A percentile compares a stretch with the other conserved stretches of the same genome.
Evolutionary conservation across 2,113 vertebrate genomes (phyloP).

Genomic region (Suricata suricatta): DNA sequence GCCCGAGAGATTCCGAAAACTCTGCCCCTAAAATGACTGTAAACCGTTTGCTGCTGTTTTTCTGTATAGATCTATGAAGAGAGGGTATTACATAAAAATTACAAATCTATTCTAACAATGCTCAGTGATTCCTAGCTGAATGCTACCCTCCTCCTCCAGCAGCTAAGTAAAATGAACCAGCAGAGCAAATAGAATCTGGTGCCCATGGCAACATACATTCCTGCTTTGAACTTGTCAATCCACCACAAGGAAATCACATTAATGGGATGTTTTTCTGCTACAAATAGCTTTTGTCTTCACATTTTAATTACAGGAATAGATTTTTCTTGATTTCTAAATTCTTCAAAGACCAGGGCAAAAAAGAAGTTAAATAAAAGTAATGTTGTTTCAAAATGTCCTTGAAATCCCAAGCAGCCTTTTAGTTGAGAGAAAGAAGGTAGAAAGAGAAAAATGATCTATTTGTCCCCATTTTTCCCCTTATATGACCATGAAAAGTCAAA

Average conservation of each 20-base stretch:
- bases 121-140: constrained; percentile 37
- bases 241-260: constrained; percentile 69
- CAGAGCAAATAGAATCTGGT: constrained; percentile 67
- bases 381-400: constrained; percentile 42
- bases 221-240: constrained; percentile 77
- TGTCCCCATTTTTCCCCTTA: neutral
- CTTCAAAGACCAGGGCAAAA: constrained; percentile 33
- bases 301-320: constrained; percentile 62
- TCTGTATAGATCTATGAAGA: constrained; percentile 37
- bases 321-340: constrained; percentile 62
- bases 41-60: constrained; percentile 29
- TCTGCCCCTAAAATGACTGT: neutral
- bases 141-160: constrained; percentile 29
- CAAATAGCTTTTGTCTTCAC: constrained; percentile 70
- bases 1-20: constrained; percentile 35
- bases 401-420: constrained; percentile 35
- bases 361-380: neutral
- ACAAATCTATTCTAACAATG: constrained; percentile 56
- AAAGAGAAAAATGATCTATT: neutral
- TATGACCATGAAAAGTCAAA: neutral
- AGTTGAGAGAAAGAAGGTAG: neutral
- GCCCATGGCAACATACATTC: constrained; percentile 76
- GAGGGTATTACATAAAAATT: constrained; percentile 64
- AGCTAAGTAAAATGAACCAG: constrained; percentile 63
- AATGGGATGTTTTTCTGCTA: constrained; percentile 50